Evolutionary conservation across 2,113 vertebrate species (phyloP).

Genomic region (Columba livia): DNA sequence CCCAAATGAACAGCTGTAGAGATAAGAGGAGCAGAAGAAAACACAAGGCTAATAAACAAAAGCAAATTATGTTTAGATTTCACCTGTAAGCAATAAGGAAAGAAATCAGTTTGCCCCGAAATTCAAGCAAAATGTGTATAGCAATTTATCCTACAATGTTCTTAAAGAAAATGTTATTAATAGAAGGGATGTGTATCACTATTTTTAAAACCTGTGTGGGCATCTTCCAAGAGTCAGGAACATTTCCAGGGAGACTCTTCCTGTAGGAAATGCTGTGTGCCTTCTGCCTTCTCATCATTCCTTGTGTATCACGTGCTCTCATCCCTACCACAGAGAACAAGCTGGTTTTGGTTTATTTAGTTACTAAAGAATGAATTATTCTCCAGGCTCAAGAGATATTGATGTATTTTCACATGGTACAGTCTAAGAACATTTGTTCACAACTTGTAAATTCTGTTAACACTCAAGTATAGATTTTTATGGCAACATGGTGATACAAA

Average conservation of each 20-base stretch:
- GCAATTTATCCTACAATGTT: background rate
- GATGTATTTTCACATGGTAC: background rate
- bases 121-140: background rate
- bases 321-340: background rate
- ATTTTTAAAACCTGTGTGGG: background rate
- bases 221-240: background rate
- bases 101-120: background rate
- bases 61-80: background rate
- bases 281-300: background rate
- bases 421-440: background rate
- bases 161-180: background rate
- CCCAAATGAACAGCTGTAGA: background rate
- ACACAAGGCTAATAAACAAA: background rate
- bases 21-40: background rate
- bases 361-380: background rate
- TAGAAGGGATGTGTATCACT: rapidly evolving
- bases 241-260: background rate
- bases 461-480: background rate
- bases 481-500: background rate
- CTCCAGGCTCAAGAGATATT: background rate
- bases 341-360: background rate
- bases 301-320: background rate
- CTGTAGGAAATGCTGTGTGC: background rate
- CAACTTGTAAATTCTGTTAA: background rate
- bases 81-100: background rate